Evolutionary conservation across 2,888 invertebrate species (phyloP), one percentile per base, ranked within the genome.

Genomic region (Blera fallax): DNA sequence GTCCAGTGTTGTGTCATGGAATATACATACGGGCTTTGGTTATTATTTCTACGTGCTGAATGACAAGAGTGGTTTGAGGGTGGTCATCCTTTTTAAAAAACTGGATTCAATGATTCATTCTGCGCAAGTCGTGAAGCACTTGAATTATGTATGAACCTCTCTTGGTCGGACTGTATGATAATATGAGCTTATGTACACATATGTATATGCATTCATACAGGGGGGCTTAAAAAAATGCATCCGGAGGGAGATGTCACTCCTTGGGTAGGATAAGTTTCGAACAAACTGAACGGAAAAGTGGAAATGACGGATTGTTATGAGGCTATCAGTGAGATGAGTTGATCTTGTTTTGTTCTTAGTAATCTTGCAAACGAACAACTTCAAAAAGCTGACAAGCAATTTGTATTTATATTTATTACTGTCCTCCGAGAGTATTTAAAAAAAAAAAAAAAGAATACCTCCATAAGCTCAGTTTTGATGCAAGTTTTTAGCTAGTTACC

Each of bases 41-140:
- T 73, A 83, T 83, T 83, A 45, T 78, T 78, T 52, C 32, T 52
- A 81, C 60, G 34, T 67, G 48, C 45, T 52, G 76, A 34, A 64
- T 70, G 70, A 54, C 14, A 2, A 1, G 34, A 16, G 32, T 21
- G 54, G 56, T 54, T 40, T 7, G 32, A 29, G 43, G 21, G 10
- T 40, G 50, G 45, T 24, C 40, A 24, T 58, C 43, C 40, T 43
- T 64, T 34, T 52, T 16, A n/a, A 56, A 45, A 43, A 34, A 7
- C 7, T 29, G 21, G n/a, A 73, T 52, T 52, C 37, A 37, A 21
- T 45, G 24, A 14, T 11, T 43, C 48, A 2, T 14, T 24, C 10
- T 73, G 65, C 73, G 60, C 65, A 83, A 40, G 77, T 52, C 67
- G 54, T 52, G 6, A 24, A 2, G 67, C 27, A 32, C 40, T 37